phyloP scores from a whole-genome alignment of 2,797 vertebrate genomes.

The Dicrostonyx torquatus region DNA sequence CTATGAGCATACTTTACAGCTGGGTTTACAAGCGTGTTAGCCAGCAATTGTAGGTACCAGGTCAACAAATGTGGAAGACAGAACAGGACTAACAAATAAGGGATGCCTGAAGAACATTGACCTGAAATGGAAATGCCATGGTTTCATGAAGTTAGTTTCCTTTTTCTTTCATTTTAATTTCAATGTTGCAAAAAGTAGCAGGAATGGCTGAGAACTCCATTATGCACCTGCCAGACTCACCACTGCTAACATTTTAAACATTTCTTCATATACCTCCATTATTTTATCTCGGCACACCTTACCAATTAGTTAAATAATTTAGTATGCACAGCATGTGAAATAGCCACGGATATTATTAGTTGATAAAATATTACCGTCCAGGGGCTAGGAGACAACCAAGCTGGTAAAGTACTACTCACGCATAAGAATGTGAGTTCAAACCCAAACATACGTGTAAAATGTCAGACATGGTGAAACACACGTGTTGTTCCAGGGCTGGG shows the following conservation, averaged over 20 bases:
- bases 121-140: conserved; percentile 19
- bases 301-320: conserved; percentile 19
- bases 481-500: not conserved
- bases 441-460: not conserved
- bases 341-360: not conserved
- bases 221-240: not conserved
- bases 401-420: not conserved
- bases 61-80: conserved; percentile 41
- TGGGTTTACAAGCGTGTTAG: conserved; percentile 43
- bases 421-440: not conserved
- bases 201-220: not conserved
- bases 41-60: not conserved
- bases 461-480: not conserved
- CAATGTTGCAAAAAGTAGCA: not conserved
- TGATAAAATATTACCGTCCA: not conserved
- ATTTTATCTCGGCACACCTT: not conserved
- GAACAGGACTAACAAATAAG: not conserved
- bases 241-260: not conserved
- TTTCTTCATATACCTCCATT: not conserved
- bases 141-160: not conserved
- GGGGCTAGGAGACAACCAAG: not conserved
- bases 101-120: conserved; percentile 8
- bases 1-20: not conserved
- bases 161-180: conserved; percentile 8
- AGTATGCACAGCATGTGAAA: not conserved